A percentile compares a stretch with the other conserved stretches of the same genome.
phyloP scores from a whole-genome alignment of 2,888 invertebrate genomes.

The Pterostichus niger region DNA sequence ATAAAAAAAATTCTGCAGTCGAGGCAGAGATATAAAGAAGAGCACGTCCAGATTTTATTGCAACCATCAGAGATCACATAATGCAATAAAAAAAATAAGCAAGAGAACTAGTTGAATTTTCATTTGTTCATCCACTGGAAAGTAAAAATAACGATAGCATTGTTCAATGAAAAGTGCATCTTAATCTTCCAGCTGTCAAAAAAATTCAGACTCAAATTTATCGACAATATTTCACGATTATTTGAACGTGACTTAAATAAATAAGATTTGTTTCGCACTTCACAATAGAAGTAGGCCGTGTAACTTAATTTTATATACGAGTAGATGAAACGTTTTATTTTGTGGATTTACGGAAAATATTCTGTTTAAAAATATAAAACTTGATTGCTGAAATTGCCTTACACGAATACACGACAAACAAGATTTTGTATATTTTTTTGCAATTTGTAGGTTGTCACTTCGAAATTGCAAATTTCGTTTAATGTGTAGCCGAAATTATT shows the following conservation, averaged over 20 bases:
- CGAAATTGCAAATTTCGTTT: too few species aligned
- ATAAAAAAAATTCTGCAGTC: conserved; percentile 8
- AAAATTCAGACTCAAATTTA: conserved; percentile 38
- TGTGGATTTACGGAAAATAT: conserved; percentile 23
- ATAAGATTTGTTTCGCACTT: conserved; percentile 26
- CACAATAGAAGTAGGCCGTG: conserved; percentile 28
- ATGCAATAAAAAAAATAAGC: conserved; percentile 16
- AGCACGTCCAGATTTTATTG: conserved; percentile 38
- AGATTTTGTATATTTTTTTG: not conserved
- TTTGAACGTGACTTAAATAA: conserved; percentile 28
- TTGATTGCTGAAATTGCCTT: conserved; percentile 16
- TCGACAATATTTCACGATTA: conserved; percentile 47
- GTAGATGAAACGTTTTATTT: conserved; percentile 30
- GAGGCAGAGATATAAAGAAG: not conserved
- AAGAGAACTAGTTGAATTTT: conserved; percentile 1
- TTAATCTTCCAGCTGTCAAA: conserved; percentile 23
- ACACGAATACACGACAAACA: conserved; percentile 7
- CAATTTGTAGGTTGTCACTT: not conserved
- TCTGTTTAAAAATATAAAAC: conserved; percentile 4
- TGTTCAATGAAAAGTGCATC: conserved; percentile 8
- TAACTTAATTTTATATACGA: conserved; percentile 36
- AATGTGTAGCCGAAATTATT: not conserved
- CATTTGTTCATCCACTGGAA: conserved; percentile 12
- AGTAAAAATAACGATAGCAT: conserved; percentile 27
- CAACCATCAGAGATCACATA: conserved; percentile 19